phyloP scores from a whole-genome alignment of 2,888 invertebrate species.

The Epinotia bilunana region DNA sequence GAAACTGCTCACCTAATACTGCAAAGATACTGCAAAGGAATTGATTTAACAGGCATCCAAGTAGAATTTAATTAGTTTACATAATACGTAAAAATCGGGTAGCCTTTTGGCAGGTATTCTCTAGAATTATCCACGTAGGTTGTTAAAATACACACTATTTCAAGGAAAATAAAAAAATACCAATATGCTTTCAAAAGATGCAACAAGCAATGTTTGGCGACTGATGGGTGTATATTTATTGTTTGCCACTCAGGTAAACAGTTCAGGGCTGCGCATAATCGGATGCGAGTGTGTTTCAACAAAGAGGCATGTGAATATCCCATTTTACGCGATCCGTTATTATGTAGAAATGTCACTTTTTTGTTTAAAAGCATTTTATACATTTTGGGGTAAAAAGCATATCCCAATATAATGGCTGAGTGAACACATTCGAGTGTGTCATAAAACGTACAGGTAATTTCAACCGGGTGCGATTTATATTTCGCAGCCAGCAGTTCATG shows the following conservation, averaged over 20 bases:
- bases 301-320: neutral
- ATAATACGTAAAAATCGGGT: no score
- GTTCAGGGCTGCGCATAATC: no score
- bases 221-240: no score
- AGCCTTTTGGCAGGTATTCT: no score
- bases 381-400: conserved; percentile 22
- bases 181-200: neutral
- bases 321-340: neutral
- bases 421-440: conserved; percentile 63
- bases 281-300: no score
- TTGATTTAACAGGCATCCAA: neutral
- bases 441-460: conserved; percentile 75
- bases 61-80: neutral
- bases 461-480: conserved; percentile 72
- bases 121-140: no score
- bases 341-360: neutral
- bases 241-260: no score
- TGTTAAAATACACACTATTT: no score
- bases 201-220: neutral
- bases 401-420: conserved; percentile 27
- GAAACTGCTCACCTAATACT: no score
- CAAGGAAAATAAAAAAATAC: neutral
- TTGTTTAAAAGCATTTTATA: neutral
- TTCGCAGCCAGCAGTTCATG: conserved; percentile 65
- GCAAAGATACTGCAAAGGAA: neutral